A percentile compares a stretch with the other conserved stretches of the same genome.
These are phyloP conservation scores for Dilophus febrilis DNA, from an alignment of 2,888 invertebrate genomes.

Conservation along the genomic window DNA sequence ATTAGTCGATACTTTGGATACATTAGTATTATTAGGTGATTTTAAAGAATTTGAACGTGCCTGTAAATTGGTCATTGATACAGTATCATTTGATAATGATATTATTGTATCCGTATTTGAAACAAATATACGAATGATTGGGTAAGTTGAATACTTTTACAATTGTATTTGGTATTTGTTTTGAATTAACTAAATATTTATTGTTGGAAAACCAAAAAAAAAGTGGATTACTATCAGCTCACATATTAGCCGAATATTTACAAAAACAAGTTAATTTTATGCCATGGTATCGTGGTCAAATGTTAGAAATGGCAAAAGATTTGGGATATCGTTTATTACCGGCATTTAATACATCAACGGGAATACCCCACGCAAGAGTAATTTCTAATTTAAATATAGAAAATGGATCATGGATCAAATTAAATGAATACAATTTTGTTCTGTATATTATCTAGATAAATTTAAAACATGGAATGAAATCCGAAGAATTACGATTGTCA, in stretches of 20 bases:
- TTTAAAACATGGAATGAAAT: slow-evolving; percentile 65
- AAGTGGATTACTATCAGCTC: slow-evolving; percentile 82
- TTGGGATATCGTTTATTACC: slow-evolving; percentile 82
- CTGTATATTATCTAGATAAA: slow-evolving; percentile 40
- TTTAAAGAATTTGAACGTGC: slow-evolving; percentile 88
- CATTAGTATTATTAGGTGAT: slow-evolving; percentile 79
- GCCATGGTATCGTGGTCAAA: slow-evolving; percentile 74
- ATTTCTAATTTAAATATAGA: slow-evolving; percentile 45
- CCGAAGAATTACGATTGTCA: slow-evolving; percentile 50
- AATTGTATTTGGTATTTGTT: background rate
- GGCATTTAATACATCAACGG: slow-evolving; percentile 96
- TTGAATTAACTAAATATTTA: background rate
- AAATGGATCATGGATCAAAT: too few relatives aligned
- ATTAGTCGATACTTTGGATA: slow-evolving; percentile 85
- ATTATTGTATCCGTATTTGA: slow-evolving; percentile 95
- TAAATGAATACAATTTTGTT: too few relatives aligned
- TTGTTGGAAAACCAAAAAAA: too few relatives aligned
- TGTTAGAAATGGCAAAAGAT: slow-evolving; percentile 80
- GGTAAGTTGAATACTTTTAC: slow-evolving; percentile 37
- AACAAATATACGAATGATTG: slow-evolving; percentile 94
- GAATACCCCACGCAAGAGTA: slow-evolving; percentile 91
- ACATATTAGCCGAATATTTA: slow-evolving; percentile 70
- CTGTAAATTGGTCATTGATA: slow-evolving; percentile 65
- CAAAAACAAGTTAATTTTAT: slow-evolving; percentile 57
- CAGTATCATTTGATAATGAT: slow-evolving; percentile 85